Percentiles rank a stretch among this genome's conserved stretches.
Evolutionary conservation across 2,113 vertebrate species (phyloP).

Genomic region (Menura novaehollandiae): DNA sequence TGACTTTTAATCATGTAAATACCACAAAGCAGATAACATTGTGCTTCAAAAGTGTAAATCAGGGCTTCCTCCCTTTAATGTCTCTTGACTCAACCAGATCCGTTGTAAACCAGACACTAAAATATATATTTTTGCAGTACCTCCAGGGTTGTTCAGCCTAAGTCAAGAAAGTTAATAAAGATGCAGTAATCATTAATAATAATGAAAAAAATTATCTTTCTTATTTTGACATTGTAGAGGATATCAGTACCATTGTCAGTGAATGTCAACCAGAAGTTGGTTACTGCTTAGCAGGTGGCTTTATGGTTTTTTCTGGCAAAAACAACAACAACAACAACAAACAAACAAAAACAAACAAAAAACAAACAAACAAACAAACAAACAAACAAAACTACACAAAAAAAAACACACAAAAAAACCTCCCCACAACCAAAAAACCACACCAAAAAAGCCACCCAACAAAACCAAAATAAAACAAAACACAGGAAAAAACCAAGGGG

Average conservation of each 20-base stretch:
- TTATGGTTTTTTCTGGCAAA: neutral
- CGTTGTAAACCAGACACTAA: neutral
- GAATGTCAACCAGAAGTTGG: neutral
- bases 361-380: too few relatives aligned
- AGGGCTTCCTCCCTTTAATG: neutral
- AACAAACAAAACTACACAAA: too few relatives aligned
- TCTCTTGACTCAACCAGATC: neutral
- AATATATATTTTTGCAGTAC: neutral
- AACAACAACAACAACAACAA: neutral
- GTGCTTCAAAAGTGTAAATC: neutral
- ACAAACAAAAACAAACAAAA: neutral
- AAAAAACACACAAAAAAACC: too few relatives aligned
- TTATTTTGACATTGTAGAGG: neutral
- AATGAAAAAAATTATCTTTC: neutral
- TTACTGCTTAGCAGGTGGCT: neutral
- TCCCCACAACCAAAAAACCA: too few relatives aligned
- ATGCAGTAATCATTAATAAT: neutral
- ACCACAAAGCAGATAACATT: neutral
- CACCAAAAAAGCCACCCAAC: too few relatives aligned
- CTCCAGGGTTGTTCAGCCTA: neutral
- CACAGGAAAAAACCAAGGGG: too few relatives aligned
- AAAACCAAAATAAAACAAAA: too few relatives aligned
- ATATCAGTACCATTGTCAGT: neutral
- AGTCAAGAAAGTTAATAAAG: neutral
- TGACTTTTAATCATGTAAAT: neutral